phyloP scores from a whole-genome alignment of 2,113 vertebrate species.

The Prolemur simus region DNA sequence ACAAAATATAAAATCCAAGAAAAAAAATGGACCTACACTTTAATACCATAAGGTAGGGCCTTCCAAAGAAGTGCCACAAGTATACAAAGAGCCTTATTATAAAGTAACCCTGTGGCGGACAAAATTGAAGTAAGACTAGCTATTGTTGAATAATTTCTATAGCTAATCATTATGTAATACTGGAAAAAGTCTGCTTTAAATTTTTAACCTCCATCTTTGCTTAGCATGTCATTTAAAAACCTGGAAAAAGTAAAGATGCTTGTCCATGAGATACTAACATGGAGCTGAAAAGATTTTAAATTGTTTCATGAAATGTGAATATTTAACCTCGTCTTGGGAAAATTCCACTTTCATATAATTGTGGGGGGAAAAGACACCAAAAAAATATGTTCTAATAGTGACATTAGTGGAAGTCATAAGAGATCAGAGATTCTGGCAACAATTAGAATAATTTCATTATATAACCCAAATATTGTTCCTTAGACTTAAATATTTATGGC shows the following conservation, averaged over 20 bases:
- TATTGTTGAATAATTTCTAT: background rate
- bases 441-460: background rate
- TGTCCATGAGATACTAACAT: background rate
- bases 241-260: background rate
- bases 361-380: background rate
- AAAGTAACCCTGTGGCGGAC: background rate
- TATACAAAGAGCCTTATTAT: background rate
- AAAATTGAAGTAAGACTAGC: background rate
- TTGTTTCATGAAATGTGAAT: background rate
- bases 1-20: slow-evolving; percentile 10
- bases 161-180: background rate
- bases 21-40: background rate
- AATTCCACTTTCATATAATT: background rate
- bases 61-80: background rate
- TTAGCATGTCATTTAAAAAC: slow-evolving; percentile 42
- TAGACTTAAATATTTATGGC: slow-evolving; percentile 37
- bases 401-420: background rate
- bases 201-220: background rate
- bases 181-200: slow-evolving; percentile 26
- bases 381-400: background rate
- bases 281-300: background rate
- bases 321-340: slow-evolving; percentile 2
- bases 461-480: background rate
- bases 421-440: background rate
- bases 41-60: background rate